A percentile compares a stretch with the other conserved stretches of the same genome.
Conservation (phyloP, 2,888 invertebrate species). For the Plagodis dolabraria region DNA sequence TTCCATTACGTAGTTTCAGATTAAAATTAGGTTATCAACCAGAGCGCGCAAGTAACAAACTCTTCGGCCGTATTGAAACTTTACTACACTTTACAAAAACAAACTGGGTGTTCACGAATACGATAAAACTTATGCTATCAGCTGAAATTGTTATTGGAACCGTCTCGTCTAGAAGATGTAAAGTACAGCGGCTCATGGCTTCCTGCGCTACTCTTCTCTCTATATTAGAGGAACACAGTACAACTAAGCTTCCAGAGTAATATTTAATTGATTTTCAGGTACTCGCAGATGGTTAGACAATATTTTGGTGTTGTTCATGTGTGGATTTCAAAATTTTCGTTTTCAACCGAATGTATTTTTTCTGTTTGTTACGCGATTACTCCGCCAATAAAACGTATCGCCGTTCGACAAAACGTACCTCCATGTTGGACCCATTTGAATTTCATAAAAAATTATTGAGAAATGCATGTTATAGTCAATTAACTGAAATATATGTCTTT, state of each 20-base stretch:
- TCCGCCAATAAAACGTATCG: too few relatives aligned
- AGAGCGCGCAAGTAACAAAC: conserved; percentile 44
- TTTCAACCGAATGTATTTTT: too few relatives aligned
- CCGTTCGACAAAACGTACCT: too few relatives aligned
- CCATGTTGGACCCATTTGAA: too few relatives aligned
- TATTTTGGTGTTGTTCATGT: too few relatives aligned
- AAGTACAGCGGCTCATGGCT: conserved; percentile 47
- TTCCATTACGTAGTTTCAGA: conserved; percentile 38
- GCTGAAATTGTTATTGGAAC: conserved; percentile 62
- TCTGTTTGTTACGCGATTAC: too few relatives aligned
- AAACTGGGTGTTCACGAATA: conserved; percentile 58
- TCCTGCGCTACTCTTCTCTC: conserved; percentile 34
- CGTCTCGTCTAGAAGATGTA: conserved; percentile 50
- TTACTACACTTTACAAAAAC: conserved; percentile 58
- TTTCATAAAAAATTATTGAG: too few relatives aligned
- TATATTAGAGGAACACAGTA: conserved; percentile 9
- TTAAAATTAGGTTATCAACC: conserved; percentile 37
- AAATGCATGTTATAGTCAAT: too few relatives aligned
- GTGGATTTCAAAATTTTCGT: too few relatives aligned
- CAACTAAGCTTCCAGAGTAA: conserved; percentile 15
- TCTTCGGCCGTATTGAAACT: conserved; percentile 56
- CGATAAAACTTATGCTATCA: conserved; percentile 53
- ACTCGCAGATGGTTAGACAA: too few relatives aligned
- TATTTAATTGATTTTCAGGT: too few relatives aligned
- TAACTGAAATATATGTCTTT: too few relatives aligned